Evolutionary conservation across 2,888 invertebrate species (phyloP).

Genomic region (Byasa hedistus): DNA sequence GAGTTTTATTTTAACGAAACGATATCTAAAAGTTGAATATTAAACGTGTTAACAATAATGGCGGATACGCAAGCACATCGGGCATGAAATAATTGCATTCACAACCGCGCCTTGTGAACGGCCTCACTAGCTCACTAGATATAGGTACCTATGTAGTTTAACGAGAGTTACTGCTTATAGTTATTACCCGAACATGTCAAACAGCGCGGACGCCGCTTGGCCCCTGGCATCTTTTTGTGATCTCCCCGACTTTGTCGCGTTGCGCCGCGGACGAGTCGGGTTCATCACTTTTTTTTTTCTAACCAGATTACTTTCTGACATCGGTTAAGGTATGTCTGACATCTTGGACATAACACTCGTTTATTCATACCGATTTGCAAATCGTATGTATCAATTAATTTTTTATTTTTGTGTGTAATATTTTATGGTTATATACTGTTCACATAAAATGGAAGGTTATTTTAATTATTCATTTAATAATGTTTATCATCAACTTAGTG

Average conservation of each 20-base stretch:
- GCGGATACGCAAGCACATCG: constrained; percentile 62
- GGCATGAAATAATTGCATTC: constrained; percentile 72
- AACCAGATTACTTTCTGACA: constrained; percentile 47
- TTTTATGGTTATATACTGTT: neutral
- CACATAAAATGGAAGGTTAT: neutral
- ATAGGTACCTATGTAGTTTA: constrained; percentile 51
- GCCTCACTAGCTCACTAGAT: constrained; percentile 52
- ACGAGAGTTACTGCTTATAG: constrained; percentile 54
- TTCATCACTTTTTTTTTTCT: constrained; percentile 51
- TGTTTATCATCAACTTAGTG: neutral
- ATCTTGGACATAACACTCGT: constrained; percentile 44
- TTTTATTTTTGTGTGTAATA: neutral
- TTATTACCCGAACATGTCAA: constrained; percentile 60
- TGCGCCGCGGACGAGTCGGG: constrained; percentile 61
- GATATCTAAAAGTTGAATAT: constrained; percentile 23
- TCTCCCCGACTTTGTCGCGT: constrained; percentile 68
- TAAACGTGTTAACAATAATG: constrained; percentile 52
- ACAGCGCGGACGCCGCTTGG: constrained; percentile 46
- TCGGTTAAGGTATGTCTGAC: constrained; percentile 52
- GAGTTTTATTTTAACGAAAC: neutral
- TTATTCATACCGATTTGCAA: constrained; percentile 44
- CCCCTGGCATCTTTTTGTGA: constrained; percentile 43
- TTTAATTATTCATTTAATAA: neutral
- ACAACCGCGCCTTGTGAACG: constrained; percentile 68
- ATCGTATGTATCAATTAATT: constrained; percentile 31